These are phyloP conservation scores for Melanotaenia maccullochi DNA, from an alignment of 2,797 vertebrate species.

Conservation along the genomic window DNA sequence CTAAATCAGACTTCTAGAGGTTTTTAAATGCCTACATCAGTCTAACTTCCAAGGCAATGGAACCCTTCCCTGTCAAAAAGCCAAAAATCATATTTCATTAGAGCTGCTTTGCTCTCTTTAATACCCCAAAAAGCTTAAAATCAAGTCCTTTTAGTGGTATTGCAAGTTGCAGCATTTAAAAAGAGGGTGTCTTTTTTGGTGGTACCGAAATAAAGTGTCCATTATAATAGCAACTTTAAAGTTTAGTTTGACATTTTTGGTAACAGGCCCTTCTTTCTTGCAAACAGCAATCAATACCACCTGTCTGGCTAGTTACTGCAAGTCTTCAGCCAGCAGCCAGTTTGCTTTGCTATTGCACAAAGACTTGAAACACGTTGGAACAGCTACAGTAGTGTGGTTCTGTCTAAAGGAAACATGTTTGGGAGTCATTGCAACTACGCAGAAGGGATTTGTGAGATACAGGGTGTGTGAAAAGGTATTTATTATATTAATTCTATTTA, in stretches of 20 bases:
- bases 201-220: neutral
- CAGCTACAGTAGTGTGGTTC: neutral
- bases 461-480: neutral
- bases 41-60: neutral
- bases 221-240: neutral
- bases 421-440: neutral
- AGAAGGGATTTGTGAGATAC: neutral
- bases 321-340: conserved; percentile 7
- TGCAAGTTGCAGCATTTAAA: neutral
- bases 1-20: neutral
- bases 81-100: neutral
- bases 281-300: conserved; percentile 24
- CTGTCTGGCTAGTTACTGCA: conserved; percentile 9
- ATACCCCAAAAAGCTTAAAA: neutral
- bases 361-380: conserved; percentile 16
- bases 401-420: neutral
- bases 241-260: conserved; percentile 8
- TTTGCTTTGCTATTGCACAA: conserved; percentile 20
- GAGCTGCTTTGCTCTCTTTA: neutral
- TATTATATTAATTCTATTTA: neutral
- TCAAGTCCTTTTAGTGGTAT: neutral
- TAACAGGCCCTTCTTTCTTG: conserved; percentile 8
- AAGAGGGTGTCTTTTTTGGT: neutral
- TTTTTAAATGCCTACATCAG: neutral
- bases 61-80: neutral